Conservation (phyloP, 1,140 invertebrate genomes). For the Apis laboriosa region DNA sequence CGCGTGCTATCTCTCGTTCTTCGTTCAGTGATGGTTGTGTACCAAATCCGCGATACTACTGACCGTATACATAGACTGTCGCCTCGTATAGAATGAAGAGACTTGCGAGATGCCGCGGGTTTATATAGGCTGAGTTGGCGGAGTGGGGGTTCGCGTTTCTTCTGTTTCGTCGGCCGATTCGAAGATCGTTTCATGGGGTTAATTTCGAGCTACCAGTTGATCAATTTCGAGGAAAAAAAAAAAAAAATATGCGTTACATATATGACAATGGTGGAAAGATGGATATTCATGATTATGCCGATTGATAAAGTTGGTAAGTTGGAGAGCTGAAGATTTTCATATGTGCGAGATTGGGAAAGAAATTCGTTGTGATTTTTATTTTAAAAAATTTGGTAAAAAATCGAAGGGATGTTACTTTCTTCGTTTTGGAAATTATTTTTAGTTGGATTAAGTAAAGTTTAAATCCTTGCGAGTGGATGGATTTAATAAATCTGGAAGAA, state of each 20-base stretch:
- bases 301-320: not conserved
- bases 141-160: conserved; percentile 42
- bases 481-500: too few species aligned
- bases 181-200: conserved; percentile 18
- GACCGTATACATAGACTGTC: conserved; percentile 74
- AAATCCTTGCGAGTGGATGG: too few species aligned
- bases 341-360: too few species aligned
- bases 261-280: not conserved
- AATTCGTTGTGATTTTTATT: too few species aligned
- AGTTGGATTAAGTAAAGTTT: too few species aligned
- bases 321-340: too few species aligned
- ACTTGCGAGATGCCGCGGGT: conserved; percentile 71
- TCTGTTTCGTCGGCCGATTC: conserved; percentile 11
- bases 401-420: too few species aligned
- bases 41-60: conserved; percentile 25
- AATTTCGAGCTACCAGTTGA: not conserved
- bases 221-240: not conserved
- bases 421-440: too few species aligned
- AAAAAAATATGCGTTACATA: too few species aligned
- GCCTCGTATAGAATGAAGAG: conserved; percentile 77
- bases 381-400: too few species aligned
- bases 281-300: too few species aligned
- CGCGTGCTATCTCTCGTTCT: not conserved
- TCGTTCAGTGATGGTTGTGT: not conserved
- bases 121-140: conserved; percentile 75